These are phyloP conservation scores for Caradrina clavipalpis DNA, from an alignment of 2,888 invertebrate species.

Conservation along the genomic window DNA sequence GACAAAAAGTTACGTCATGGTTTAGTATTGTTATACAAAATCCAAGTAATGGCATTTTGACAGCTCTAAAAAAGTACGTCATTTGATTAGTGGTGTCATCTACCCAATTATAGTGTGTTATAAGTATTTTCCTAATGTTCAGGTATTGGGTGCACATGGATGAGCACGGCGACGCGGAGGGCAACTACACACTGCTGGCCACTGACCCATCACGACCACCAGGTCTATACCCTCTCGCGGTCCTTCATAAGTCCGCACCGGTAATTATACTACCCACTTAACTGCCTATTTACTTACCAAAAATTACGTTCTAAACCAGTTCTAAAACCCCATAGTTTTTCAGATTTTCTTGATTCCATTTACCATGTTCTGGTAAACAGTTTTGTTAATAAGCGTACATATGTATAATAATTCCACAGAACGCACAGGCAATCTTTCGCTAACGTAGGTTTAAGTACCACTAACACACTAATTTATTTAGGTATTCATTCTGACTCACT, in stretches of 20 bases:
- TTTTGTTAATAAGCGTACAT: background rate
- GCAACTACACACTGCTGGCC: constrained; percentile 97
- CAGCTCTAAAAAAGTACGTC: no score
- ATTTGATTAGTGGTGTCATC: no score
- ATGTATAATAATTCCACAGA: no score
- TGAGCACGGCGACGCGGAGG: constrained; percentile 97
- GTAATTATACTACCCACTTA: constrained; percentile 90
- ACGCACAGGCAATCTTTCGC: no score
- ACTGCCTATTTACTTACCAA: background rate
- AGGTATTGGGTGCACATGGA: constrained; percentile 98
- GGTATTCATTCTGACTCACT: background rate
- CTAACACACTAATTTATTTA: background rate
- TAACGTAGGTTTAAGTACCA: no score
- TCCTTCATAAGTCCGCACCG: constrained; percentile 93
- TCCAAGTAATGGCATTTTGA: no score
- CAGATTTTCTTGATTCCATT: background rate
- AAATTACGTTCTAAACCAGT: background rate
- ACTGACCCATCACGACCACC: constrained; percentile 87
- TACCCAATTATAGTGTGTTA: no score
- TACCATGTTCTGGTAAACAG: background rate
- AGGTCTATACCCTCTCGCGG: constrained; percentile 94
- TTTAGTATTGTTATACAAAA: no score
- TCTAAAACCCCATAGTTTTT: background rate
- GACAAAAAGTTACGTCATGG: no score
- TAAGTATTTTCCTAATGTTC: constrained; percentile 11